Base-by-base conservation (phyloP, 1,140 invertebrate genomes). In the Neomicropteryx cornuta region DNA sequence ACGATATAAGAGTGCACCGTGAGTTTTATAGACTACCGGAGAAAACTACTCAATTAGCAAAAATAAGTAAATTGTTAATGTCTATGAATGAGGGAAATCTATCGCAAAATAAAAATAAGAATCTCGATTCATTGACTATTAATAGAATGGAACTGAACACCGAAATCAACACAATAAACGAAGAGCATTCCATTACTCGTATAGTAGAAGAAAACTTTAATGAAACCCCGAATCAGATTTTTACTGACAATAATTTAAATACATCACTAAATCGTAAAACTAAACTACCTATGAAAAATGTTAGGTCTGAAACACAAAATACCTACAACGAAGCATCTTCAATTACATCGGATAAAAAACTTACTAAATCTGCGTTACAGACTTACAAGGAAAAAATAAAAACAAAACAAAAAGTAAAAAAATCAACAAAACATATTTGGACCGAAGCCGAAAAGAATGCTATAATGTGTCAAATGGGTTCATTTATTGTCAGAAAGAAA, bases 1-100 rank as follows among this genome's bases (percentile, higher is more conserved):
- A 54, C 37, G 42, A 45, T 29, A 38, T 45, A 0, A 30, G 43
- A 33, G 45, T 52, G 2, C 52, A 51, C 21, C 40, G 45, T 24
- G 6, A 47, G 11, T 40, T 39, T 33, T 54, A 54, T 18, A 18
- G 43, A 29, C 21, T 46, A 16, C 18, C 39, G 13, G 23, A 27
- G 8, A 27, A 13, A 8, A 13, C 23, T 13, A 27, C 23, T 13
- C 23, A 27, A 27, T 8, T 27, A 8, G 13, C 23, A 8, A 27
- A 27, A 27, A 27, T 27, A 8, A 27, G 23, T 13, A 27, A 27
- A 27, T 27, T 27, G 23, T 13, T 27, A 27, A 8, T 27, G 13
- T 8, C 23, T 8, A n/a, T n/a, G n/a, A 13, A 27, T 27, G 13
- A 27, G 13, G 23, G 23, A 8, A 27, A 27, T 13, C 13, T 27